Base-by-base conservation (phyloP, 2,888 invertebrate genomes). In the Drosophila heteroneura region DNA sequence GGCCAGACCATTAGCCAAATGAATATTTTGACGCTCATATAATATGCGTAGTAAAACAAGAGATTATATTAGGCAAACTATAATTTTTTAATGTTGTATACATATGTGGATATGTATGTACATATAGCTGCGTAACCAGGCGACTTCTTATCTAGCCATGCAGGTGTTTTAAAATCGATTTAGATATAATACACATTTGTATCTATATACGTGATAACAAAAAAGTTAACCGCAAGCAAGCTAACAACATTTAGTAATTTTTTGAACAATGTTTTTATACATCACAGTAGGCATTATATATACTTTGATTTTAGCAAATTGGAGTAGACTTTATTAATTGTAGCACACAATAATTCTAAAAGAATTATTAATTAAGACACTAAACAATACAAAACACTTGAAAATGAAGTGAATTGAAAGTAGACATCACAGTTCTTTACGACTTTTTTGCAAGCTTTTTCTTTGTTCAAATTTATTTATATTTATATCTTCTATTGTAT, bases 101-200 rank as follows among this genome's bases (percentile, higher is more conserved):
- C 12, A 33, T 58, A 22, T 37, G 26, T 32, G 37, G 28, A 26
- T 22, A 22, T 39, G 26, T 32, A 19, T 35, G 33, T 37, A 19
- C 14, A 28, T 19, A 35, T n/a, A 41, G 19, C 19, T 62, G 39
- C 0, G 76, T 67, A 71, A 41, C 57, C 28, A 44, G 47, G 75
- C 26, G 19, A 28, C 19, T 22, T 44, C 60, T 72, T 76, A 76
- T 76, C 72, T 53, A 28, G 12, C 30, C 30, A 30, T 41, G 32
- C 26, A 75, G 52, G 51, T 73, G 32, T 74, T 66, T 62, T 52
- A 56, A 60, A 69, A 74, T 73, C 69, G 41, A 66, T 66, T 73
- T 49, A 52, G 54, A 35, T 60, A 41, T 47, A 39, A 52, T 10
- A 19, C 53, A 75, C 72, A 67, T 72, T 41, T 47, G 51, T 60